Evolutionary conservation across 2,113 vertebrate genomes (phyloP), one percentile per base, ranked within the genome.

Genomic region (Gadus macrocephalus): DNA sequence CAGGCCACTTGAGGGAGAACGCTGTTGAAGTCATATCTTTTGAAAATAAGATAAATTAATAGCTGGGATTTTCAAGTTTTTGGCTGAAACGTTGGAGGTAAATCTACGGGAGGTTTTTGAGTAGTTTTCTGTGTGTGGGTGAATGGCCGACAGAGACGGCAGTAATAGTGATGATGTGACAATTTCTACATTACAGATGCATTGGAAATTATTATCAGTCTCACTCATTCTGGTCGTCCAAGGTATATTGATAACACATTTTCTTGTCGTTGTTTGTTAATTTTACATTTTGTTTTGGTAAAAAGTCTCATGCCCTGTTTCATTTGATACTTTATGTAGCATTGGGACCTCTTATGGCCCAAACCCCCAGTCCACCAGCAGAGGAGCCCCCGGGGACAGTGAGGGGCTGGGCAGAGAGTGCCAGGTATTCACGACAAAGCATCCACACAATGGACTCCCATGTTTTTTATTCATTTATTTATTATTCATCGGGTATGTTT

Each of bases 191-290:
- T 62, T 35, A 66, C 75, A 90, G 84, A 83, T 85, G 85, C 66
- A 67, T 15, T 60, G 58, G 17, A 78, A 70, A 66, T 59, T 64
- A 14, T 15, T 72, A n/a, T 1, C 78, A 22, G 35, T 90, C 4
- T 15, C 56, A 53, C 55, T 90, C 59, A 42, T 90, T 35, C 49
- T 91, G 14, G 62, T 85, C 0, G 62, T 86, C 53, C 85, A 89
- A 88, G 88, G 90, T 91, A 78, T 55, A 35, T 15, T 17, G 16
- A 16, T 0, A 15, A n/a, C 62, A 35, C 20, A 15, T 27, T 64
- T 64, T 63, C 8, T 63, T 4, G 11, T 35, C 31, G 31, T 35
- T 49, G 42, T 9, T 12, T 49, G 9, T 49, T 49, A 1, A 49
- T 49, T 49, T 14, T 49, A 7, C 42, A 49, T 49, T 6, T 49